Evolutionary conservation across 2,113 vertebrate genomes (phyloP).

Genomic region (Bettongia penicillata): DNA sequence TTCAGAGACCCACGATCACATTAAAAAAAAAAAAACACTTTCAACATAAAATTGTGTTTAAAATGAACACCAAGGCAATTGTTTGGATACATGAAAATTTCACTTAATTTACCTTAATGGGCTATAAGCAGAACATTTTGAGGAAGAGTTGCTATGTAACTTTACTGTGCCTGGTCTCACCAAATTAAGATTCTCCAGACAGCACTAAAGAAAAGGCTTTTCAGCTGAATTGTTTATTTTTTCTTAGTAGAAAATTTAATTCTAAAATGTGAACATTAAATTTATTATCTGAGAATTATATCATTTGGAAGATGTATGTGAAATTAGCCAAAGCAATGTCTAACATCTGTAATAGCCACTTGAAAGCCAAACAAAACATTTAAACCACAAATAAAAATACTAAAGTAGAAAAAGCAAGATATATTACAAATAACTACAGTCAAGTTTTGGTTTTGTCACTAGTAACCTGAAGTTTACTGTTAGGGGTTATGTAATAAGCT

Average conservation of each 20-base stretch:
- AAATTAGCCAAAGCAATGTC: conserved; percentile 25
- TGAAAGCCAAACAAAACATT: conserved; percentile 45
- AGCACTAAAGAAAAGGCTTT: conserved; percentile 14
- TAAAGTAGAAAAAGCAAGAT: conserved; percentile 46
- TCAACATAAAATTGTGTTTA: conserved; percentile 42
- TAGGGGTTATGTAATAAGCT: conserved; percentile 41
- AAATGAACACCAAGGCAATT: conserved; percentile 26
- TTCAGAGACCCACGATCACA: conserved; percentile 22
- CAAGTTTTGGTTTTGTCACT: conserved; percentile 35
- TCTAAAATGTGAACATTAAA: conserved; percentile 32
- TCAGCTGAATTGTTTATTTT: conserved; percentile 32
- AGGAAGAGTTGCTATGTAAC: conserved; percentile 2
- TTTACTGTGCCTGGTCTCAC: background rate
- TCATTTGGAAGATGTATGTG: conserved; percentile 22
- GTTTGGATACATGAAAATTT: conserved; percentile 19
- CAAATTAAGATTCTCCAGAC: conserved; percentile 19
- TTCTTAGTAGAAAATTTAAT: conserved; percentile 4
- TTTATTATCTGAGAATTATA: conserved; percentile 33
- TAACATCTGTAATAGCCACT: conserved; percentile 1
- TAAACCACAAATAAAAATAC: conserved; percentile 41
- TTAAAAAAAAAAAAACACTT: background rate
- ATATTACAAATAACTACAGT: conserved; percentile 50
- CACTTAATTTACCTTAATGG: conserved; percentile 45
- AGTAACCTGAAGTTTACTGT: conserved; percentile 32
- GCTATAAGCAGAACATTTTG: conserved; percentile 42